These are phyloP conservation scores for Sapajus apella DNA, from an alignment of 2,113 vertebrate species.

Conservation along the genomic window DNA sequence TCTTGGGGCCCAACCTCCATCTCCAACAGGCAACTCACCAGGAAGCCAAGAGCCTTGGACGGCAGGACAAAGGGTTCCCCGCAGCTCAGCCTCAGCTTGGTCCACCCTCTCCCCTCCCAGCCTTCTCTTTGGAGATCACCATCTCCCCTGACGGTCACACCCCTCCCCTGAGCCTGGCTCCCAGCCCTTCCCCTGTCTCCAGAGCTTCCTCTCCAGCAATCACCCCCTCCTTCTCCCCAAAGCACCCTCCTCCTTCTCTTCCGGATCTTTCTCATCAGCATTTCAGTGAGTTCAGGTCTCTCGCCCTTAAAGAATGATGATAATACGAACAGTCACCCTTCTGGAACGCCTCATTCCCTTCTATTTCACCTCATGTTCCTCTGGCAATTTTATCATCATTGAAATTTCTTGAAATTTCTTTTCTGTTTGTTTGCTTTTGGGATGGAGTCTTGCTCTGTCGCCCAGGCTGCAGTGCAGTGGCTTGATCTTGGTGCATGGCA, in stretches of 20 bases:
- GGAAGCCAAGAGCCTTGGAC: neutral
- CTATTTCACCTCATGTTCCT: neutral
- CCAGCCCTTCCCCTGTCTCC: neutral
- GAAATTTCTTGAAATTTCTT: neutral
- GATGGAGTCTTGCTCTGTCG: too few relatives aligned
- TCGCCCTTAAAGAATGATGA: neutral
- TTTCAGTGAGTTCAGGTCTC: neutral
- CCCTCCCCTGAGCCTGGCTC: neutral
- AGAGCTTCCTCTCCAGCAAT: neutral
- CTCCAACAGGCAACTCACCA: neutral
- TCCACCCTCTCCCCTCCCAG: fast-evolving
- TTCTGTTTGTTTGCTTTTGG: too few relatives aligned
- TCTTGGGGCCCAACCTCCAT: neutral
- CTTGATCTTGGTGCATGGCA: too few relatives aligned
- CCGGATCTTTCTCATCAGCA: neutral
- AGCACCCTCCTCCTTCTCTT: neutral
- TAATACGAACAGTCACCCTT: fast-evolving
- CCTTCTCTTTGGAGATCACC: neutral
- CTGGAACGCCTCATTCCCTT: neutral
- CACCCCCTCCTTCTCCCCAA: neutral
- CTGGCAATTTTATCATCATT: neutral
- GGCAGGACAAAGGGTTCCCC: neutral
- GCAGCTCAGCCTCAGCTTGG: neutral
- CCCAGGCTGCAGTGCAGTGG: too few relatives aligned
- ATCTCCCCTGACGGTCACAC: neutral